Evolutionary conservation across 37 sponge, comb jelly and placozoan species (phyloP).

Genomic region (Geodia barretti): DNA sequence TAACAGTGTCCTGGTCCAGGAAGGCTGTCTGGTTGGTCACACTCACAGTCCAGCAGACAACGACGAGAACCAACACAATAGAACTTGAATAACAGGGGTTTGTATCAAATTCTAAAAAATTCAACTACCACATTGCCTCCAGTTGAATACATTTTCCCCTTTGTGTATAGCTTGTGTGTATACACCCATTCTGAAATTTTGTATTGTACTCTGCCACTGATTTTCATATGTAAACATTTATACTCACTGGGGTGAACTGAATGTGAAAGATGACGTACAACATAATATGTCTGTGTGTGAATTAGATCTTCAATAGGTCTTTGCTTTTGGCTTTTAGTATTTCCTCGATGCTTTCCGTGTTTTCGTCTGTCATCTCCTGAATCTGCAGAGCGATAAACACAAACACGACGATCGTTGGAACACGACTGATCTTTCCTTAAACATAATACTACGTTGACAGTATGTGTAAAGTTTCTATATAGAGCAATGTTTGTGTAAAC

Average conservation of each 20-base stretch:
- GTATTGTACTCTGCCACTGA: background rate
- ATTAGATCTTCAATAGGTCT: slow-evolving; percentile 35
- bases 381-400: slow-evolving; percentile 31
- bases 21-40: too few species aligned
- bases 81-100: background rate
- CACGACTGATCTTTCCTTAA: too few species aligned
- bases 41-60: too few species aligned
- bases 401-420: too few species aligned
- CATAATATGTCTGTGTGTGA: background rate
- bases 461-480: too few species aligned
- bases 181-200: too few species aligned
- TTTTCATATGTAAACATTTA: background rate
- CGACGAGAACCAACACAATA: background rate
- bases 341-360: slow-evolving; percentile 45
- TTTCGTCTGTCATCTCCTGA: slow-evolving; percentile 58
- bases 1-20: background rate
- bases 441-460: too few species aligned
- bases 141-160: too few species aligned
- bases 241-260: background rate
- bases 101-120: background rate
- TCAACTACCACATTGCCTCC: too few species aligned
- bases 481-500: background rate
- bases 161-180: too few species aligned
- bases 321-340: slow-evolving; percentile 54
- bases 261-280: background rate